Base-by-base conservation (phyloP, 2,888 invertebrate genomes). In the Quadroppia sp. region DNA sequence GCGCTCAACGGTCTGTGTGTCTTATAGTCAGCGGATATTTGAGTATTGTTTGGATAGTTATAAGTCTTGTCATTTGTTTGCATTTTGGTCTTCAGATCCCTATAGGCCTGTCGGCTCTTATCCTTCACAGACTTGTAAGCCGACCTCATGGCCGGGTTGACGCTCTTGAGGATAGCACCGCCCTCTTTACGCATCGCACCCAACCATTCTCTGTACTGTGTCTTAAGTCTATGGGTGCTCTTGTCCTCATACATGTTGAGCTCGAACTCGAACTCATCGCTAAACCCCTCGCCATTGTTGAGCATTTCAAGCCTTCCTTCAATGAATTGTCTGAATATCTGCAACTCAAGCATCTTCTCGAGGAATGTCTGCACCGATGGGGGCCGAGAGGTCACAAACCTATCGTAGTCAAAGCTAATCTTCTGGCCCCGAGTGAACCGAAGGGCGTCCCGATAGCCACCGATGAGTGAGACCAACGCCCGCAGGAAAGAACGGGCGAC, bases 281-380 rank as follows among this genome's bases (percentile, higher is more conserved):
- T 90, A 82, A 94, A 93, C 0, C 94, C 93, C 75, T 90, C 86
- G 0, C 97, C 96, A n/a, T 90, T 89, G 82, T 95, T 96, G 77
- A 97, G 86, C 86, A 94, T 89, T 79, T 92, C 90, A 78, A 97
- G 84, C 79, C 97, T 87, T 83, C 95, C 96, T 81, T 96, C 95
- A 80, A 98, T 92, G 82, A 98, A 95, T 91, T 94, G 83, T 82
- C 91, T 92, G 83, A 96, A 96, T 82, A 95, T 94, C 85, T 97
- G 96, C 72, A 95, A 86, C 79, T 94, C 89, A 78, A 95, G 85
- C 89, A 96, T 92, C 84, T 93, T 90, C 79, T 89, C 86, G 32
- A 96, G 86, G 83, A 95, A 96, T 9, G 91, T 89, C 82, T 94
- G 92, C 87, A 95, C 89, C 72, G 89, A 88, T 77, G 87, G 82